These are phyloP conservation scores for Rotaria socialis DNA, from an alignment of 2,888 invertebrate genomes.

Conservation along the genomic window DNA sequence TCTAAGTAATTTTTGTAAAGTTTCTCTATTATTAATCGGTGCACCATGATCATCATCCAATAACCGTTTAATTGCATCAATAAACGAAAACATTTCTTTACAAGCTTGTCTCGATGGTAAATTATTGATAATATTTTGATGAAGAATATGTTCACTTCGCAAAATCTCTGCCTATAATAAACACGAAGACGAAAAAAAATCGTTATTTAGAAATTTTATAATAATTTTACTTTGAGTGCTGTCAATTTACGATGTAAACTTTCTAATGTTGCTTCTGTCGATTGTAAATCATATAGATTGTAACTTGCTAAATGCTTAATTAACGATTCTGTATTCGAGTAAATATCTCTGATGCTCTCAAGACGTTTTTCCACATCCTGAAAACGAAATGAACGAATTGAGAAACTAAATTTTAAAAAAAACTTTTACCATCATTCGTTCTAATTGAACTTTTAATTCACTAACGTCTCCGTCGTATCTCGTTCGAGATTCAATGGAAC, in stretches of 20 bases:
- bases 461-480: background rate
- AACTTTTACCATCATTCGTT: background rate
- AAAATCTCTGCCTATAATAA: background rate
- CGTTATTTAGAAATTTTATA: background rate
- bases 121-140: conserved; percentile 1
- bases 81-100: conserved; percentile 17
- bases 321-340: background rate
- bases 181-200: background rate
- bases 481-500: background rate
- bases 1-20: background rate
- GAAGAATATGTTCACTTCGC: background rate
- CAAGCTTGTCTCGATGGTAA: conserved; percentile 24
- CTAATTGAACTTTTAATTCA: background rate
- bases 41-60: conserved; percentile 37
- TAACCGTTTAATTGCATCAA: background rate
- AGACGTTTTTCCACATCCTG: conserved; percentile 21
- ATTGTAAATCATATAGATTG: conserved; percentile 2
- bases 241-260: background rate
- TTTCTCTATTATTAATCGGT: background rate
- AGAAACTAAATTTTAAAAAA: background rate
- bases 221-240: background rate
- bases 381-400: background rate
- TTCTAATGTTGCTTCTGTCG: background rate
- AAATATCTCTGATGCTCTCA: background rate
- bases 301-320: background rate